A percentile compares a stretch with the other conserved stretches of the same genome.
Conservation (phyloP, 2,888 invertebrate genomes). For the Drosophila maculinotata region DNA sequence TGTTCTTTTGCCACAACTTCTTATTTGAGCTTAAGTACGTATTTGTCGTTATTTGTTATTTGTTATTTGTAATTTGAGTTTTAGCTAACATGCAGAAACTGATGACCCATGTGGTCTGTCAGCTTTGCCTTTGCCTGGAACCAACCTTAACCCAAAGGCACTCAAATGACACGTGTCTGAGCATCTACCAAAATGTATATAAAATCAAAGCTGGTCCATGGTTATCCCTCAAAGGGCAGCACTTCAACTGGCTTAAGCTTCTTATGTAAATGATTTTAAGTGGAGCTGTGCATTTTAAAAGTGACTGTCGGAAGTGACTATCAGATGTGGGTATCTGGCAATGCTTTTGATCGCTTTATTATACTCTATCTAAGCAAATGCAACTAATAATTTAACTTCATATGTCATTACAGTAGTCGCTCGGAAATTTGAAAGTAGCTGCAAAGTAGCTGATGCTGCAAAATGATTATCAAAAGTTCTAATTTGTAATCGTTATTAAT, state of each 20-base stretch:
- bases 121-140: slow-evolving; percentile 26
- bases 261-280: slow-evolving; percentile 73
- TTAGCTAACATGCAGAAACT: slow-evolving; percentile 49
- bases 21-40: slow-evolving; percentile 65
- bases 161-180: slow-evolving; percentile 41
- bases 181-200: slow-evolving; percentile 12
- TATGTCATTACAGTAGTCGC: too few relatives aligned
- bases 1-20: slow-evolving; percentile 39
- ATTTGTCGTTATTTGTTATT: slow-evolving; percentile 67
- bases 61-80: slow-evolving; percentile 59
- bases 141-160: slow-evolving; percentile 13
- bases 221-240: slow-evolving; percentile 24
- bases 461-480: too few relatives aligned
- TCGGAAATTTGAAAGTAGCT: too few relatives aligned
- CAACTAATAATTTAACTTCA: neutral
- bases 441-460: too few relatives aligned
- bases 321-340: neutral
- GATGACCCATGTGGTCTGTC: slow-evolving; percentile 76
- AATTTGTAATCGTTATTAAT: too few relatives aligned
- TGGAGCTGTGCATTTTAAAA: slow-evolving; percentile 23
- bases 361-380: neutral
- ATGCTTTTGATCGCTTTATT: neutral
- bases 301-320: too few relatives aligned
- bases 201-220: slow-evolving; percentile 16
- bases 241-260: slow-evolving; percentile 59